Base-by-base conservation (phyloP, 1,140 invertebrate genomes). In the Pissodes strobi region DNA sequence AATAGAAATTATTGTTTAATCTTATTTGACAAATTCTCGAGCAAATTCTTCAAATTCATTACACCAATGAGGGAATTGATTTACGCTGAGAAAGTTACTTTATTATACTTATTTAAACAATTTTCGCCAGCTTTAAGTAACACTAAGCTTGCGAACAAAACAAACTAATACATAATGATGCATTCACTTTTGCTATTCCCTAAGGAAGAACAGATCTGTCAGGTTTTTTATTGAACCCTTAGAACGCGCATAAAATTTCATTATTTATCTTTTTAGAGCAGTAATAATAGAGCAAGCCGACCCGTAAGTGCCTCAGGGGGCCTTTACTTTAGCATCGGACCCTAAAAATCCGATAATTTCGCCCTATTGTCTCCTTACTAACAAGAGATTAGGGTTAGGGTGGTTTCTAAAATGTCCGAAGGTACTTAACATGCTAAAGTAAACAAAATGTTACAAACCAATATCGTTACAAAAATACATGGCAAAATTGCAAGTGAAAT, bases 381-480 rank as follows among this genome's bases (percentile, higher is more conserved):
- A 48, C 41, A 43, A 13, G 22, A 25, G 57, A 62, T 62, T 62
- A 62, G 48, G 59, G 59, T 51, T 53, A 41, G 49, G 59, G 59
- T 45, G 48, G 59, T 48, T 21, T 49, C 45, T 62, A 52, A 62
- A 62, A 38, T 21, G 21, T 46, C 37, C 46, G 30, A 27, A 41
- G 48, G 38, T 62, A 62, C 59, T 62, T 62, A 62, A 62, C 59
- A 62, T 62, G 59, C 34, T 22, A 62, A 62, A 62, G 38, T 62
- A 59, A 59, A 59, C 57, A 59, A 23, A 59, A 59, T 27, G 43
- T 48, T 48, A 57, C 55, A 57, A 23, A 57, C 23, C 37, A 45
- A 57, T 59, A 59, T 34, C 34, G 43, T 48, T 48, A 18, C 15
- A 25, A 59, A 34, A 46, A 59, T 25, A 59, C 18, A 27, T 34